Base-by-base conservation (phyloP, 2,888 invertebrate genomes). In the Nomada fabriciana region DNA sequence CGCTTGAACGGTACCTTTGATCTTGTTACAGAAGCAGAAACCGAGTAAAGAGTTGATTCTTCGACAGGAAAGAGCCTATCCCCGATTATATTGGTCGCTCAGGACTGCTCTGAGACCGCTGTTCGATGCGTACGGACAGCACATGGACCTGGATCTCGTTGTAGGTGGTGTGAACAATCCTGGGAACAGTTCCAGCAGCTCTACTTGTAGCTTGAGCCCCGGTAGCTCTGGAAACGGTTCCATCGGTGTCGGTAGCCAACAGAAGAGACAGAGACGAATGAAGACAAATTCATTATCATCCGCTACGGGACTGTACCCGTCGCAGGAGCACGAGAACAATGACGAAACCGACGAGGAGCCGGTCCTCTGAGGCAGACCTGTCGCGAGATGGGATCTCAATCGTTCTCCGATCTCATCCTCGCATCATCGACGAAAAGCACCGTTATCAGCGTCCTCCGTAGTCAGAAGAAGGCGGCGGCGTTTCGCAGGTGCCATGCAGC, bases 81-180 rank as follows among this genome's bases (percentile, higher is more conserved):
- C 98, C 0, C 95, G 96, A 67, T 94, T 98, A 53, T 98, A 96
- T 92, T 94, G 95, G 90, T 97, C 97, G 86, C 94, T 98, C 79
- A 95, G 96, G 91, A 95, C 95, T 29, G 97, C 98, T n/a, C 93
- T 98, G 84, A 96, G 96, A 88, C 97, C 98, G 0, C 94, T 98
- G 69, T 96, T 97, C 90, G 95, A 96, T 85, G 95, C 96, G 82
- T 90, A 90, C 57, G 90, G 90, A 20, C 89, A 90, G 36, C 85
- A 61, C 10, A 42, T 59, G 5, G 74, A 82, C 5, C 57, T 71
- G n/a, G 88, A 86, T 25, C 23, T 76, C 5, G 25, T 43, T 0
- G 76, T 69, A 70, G 80, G 53, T 68, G 80, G 53, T 68, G 84
- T 67, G 72, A 83, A 65, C 84, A 88, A 59, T 69, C 72, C 79